Percentiles rank a stretch among this genome's conserved stretches.
These are phyloP conservation scores for Apantesis nais DNA, from an alignment of 2,888 invertebrate species.

Conservation along the genomic window DNA sequence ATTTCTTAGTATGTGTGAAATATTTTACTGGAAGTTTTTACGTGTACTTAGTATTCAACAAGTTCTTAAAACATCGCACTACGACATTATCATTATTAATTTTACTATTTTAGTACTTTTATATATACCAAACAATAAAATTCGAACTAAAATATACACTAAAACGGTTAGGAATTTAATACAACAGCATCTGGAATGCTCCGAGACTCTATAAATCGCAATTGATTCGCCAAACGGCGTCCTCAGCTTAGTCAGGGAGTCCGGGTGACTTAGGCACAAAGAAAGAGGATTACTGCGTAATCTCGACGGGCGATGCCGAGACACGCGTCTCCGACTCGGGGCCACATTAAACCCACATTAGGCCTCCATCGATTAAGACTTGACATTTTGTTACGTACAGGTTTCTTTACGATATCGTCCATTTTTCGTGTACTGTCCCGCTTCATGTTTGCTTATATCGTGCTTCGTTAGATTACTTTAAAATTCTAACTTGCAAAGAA, in stretches of 20 bases:
- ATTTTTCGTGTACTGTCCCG: conserved; percentile 28
- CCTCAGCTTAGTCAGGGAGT: conserved; percentile 57
- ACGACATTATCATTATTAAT: not conserved
- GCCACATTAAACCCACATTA: conserved; percentile 80
- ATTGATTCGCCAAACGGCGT: conserved; percentile 63
- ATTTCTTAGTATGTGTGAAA: not conserved
- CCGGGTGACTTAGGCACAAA: conserved; percentile 72
- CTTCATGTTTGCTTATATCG: conserved; percentile 12
- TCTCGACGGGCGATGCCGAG: conserved; percentile 69
- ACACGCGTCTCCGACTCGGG: conserved; percentile 69
- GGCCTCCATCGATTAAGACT: conserved; percentile 73
- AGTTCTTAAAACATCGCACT: not conserved
- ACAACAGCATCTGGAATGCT: conserved; percentile 36
- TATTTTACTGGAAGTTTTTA: not conserved
- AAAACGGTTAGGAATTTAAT: conserved; percentile 35
- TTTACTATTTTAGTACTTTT: not conserved
- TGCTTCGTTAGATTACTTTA: not conserved
- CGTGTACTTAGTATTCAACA: not conserved
- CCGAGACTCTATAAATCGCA: conserved; percentile 59
- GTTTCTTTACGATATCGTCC: conserved; percentile 51
- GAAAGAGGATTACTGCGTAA: conserved; percentile 77
- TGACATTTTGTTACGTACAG: conserved; percentile 61
- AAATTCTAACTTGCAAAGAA: not conserved
- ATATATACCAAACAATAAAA: not conserved
- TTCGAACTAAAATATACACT: not conserved